phyloP scores from a whole-genome alignment of 2,888 invertebrate species.

The Diploptera punctata region DNA sequence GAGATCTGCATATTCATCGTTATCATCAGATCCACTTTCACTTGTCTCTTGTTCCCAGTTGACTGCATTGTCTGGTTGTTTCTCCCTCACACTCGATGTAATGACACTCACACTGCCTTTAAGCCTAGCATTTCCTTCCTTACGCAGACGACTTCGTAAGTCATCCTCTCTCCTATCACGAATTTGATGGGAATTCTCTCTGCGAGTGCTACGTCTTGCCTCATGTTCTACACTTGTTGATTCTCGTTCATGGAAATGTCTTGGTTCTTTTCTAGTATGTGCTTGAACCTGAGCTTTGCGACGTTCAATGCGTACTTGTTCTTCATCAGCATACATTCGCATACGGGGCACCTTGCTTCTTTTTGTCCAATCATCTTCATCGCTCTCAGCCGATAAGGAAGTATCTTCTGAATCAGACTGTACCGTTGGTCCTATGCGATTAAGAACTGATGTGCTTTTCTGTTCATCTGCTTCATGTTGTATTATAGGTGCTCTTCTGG shows the following conservation, averaged over 20 bases:
- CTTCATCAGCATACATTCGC: slow-evolving; percentile 91
- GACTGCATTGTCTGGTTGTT: background rate
- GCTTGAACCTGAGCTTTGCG: slow-evolving; percentile 46
- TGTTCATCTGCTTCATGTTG: no score
- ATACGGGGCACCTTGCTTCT: slow-evolving; percentile 74
- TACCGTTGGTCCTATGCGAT: slow-evolving; percentile 20
- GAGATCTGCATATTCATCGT: background rate
- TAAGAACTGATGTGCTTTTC: slow-evolving; percentile 17
- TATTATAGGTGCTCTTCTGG: no score
- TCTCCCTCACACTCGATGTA: slow-evolving; percentile 28
- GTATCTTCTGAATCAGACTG: slow-evolving; percentile 17
- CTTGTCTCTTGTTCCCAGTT: background rate
- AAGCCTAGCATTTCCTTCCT: background rate
- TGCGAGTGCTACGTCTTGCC: background rate
- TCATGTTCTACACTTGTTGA: background rate
- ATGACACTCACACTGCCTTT: background rate
- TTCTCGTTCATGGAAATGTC: background rate
- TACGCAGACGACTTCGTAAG: slow-evolving; percentile 29
- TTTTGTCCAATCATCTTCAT: slow-evolving; percentile 53
- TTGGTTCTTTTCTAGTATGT: background rate
- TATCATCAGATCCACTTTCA: background rate
- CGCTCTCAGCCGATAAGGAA: slow-evolving; percentile 45
- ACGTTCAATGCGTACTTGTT: slow-evolving; percentile 67
- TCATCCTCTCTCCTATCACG: slow-evolving; percentile 17
- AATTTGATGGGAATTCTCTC: background rate